Evolutionary conservation across 2,888 invertebrate species (phyloP).

Genomic region (Apodemia duryi): DNA sequence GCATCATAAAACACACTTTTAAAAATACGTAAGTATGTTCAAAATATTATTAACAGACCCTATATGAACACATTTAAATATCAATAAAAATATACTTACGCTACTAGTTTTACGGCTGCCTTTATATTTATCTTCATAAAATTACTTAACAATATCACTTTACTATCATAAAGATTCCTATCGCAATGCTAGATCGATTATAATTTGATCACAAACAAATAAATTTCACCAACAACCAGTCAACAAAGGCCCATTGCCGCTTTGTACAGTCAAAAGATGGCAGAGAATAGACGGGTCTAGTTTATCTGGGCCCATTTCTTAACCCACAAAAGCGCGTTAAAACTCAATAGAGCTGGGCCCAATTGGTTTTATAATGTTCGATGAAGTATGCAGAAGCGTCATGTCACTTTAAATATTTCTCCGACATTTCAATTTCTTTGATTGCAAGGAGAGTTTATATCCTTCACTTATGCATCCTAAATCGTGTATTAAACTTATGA

Average conservation of each 20-base stretch:
- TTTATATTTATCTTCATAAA: conserved; percentile 22
- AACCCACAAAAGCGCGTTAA: conserved; percentile 72
- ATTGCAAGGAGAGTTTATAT: too few species aligned
- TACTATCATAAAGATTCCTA: conserved; percentile 44
- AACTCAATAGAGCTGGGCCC: conserved; percentile 59
- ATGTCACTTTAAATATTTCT: neutral
- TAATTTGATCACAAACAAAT: conserved; percentile 69
- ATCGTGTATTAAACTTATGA: too few species aligned
- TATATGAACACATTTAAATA: neutral
- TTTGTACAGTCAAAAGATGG: conserved; percentile 37
- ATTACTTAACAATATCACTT: conserved; percentile 30
- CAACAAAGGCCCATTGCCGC: conserved; percentile 20
- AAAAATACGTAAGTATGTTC: too few species aligned
- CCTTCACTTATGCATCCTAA: too few species aligned
- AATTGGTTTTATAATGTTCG: conserved; percentile 42
- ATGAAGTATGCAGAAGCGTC: conserved; percentile 28
- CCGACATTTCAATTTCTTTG: too few species aligned
- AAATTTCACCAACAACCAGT: conserved; percentile 46
- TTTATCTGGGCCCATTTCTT: conserved; percentile 54
- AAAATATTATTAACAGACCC: too few species aligned
- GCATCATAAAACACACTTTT: too few species aligned
- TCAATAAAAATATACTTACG: conserved; percentile 11
- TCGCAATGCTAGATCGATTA: conserved; percentile 60
- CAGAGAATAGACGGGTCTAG: conserved; percentile 34
- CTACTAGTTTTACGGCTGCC: neutral